Evolutionary conservation across 2,888 invertebrate genomes (phyloP).

Genomic region (Imbricaverruca yamaguchii): DNA sequence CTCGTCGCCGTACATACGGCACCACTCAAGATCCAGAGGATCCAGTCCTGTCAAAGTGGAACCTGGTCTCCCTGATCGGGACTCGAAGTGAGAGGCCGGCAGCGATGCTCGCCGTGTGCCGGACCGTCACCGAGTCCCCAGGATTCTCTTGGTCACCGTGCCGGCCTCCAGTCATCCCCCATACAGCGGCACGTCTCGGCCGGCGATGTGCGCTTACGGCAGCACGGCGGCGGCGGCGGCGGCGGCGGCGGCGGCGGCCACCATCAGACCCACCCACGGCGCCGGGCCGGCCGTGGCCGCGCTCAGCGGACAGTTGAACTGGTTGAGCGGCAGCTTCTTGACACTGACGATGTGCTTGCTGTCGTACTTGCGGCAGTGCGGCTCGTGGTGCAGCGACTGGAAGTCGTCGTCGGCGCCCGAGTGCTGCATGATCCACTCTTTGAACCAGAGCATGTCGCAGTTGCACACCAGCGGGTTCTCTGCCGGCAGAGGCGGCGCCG

Average conservation of each 20-base stretch:
- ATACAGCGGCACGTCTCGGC: no score
- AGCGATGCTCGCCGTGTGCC: no score
- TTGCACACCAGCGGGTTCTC: slow-evolving; percentile 83
- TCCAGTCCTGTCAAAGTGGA: no score
- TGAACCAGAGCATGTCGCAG: slow-evolving; percentile 82
- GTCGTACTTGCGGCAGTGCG: slow-evolving; percentile 29
- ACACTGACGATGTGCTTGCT: slow-evolving; percentile 28
- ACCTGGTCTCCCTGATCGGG: no score
- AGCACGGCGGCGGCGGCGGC: neutral
- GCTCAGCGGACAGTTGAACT: slow-evolving; percentile 29
- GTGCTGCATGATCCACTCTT: slow-evolving; percentile 58
- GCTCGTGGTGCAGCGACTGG: slow-evolving; percentile 24
- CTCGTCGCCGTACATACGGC: no score
- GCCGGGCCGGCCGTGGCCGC: neutral
- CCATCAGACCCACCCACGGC: neutral
- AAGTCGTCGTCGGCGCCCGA: slow-evolving; percentile 12
- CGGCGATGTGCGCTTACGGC: no score
- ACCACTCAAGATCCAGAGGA: no score
- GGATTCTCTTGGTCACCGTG: no score
- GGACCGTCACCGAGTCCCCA: no score
- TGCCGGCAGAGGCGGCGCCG: slow-evolving; percentile 40
- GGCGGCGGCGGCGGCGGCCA: neutral
- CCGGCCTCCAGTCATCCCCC: no score
- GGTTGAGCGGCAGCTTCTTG: slow-evolving; percentile 27
- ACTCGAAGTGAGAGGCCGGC: no score